Evolutionary conservation across 1,140 invertebrate species (phyloP).

Genomic region (Planococcus citri): DNA sequence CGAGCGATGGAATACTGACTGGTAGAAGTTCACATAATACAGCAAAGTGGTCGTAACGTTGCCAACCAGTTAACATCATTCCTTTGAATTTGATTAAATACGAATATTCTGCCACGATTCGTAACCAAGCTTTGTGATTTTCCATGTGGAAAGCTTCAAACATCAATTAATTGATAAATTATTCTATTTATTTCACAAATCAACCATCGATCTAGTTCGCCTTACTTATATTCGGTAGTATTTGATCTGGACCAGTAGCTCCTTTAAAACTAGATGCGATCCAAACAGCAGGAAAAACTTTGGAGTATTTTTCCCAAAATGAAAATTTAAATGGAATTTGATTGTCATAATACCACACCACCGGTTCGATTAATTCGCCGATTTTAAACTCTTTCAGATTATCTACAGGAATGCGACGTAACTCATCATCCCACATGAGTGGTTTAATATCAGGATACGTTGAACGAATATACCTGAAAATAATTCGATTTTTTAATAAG

Average conservation of each 20-base stretch:
- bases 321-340: neutral
- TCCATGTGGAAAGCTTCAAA: neutral
- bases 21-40: constrained; percentile 19
- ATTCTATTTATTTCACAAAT: neutral
- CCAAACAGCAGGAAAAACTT: constrained; percentile 47
- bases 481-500: neutral
- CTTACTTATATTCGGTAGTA: constrained; percentile 36
- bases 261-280: constrained; percentile 51
- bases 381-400: constrained; percentile 36
- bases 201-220: neutral
- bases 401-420: constrained; percentile 36
- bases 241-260: constrained; percentile 38
- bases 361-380: constrained; percentile 40
- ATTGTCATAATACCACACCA: constrained; percentile 35
- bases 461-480: constrained; percentile 29
- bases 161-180: neutral
- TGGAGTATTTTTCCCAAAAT: constrained; percentile 22
- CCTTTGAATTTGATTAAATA: constrained; percentile 23
- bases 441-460: constrained; percentile 32
- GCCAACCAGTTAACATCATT: constrained; percentile 28
- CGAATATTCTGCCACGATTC: neutral
- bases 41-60: constrained; percentile 21
- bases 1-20: constrained; percentile 10
- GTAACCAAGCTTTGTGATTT: constrained; percentile 5
- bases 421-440: constrained; percentile 56